Evolutionary conservation across 2,888 invertebrate species (phyloP).

Genomic region (Scaptomyza cyrtandrae): DNA sequence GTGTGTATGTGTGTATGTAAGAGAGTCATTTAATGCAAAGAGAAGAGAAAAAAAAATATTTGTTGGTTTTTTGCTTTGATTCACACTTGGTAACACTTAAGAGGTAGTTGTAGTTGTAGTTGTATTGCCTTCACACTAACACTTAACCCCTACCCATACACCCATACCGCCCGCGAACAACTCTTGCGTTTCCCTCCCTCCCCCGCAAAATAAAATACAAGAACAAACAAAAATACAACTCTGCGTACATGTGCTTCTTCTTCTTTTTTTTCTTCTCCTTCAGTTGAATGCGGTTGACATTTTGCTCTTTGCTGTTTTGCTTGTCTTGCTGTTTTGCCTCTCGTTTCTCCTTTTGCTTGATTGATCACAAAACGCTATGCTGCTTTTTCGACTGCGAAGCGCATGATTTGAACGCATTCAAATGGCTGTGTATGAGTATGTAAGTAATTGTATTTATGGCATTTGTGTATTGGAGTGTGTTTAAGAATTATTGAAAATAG

Average conservation of each 20-base stretch:
- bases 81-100: slow-evolving; percentile 67
- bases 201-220: slow-evolving; percentile 15
- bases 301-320: no score
- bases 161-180: not conserved
- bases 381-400: slow-evolving; percentile 35
- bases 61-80: slow-evolving; percentile 68
- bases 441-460: slow-evolving; percentile 5
- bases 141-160: slow-evolving; percentile 3
- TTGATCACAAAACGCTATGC: slow-evolving; percentile 31
- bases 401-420: slow-evolving; percentile 27
- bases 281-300: not conserved
- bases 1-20: slow-evolving; percentile 37
- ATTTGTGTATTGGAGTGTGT: not conserved
- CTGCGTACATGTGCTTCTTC: slow-evolving; percentile 29
- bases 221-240: slow-evolving; percentile 35
- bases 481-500: slow-evolving; percentile 3
- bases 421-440: slow-evolving; percentile 1
- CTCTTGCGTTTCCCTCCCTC: no score
- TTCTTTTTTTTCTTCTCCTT: slow-evolving; percentile 4
- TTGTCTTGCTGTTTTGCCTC: not conserved
- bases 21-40: slow-evolving; percentile 68
- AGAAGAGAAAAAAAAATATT: slow-evolving; percentile 70
- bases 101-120: slow-evolving; percentile 30
- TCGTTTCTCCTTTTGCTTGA: not conserved
- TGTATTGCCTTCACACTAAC: slow-evolving; percentile 3